Base-by-base conservation (phyloP, 2,888 invertebrate genomes). In the Pristionchus mayeri region DNA sequence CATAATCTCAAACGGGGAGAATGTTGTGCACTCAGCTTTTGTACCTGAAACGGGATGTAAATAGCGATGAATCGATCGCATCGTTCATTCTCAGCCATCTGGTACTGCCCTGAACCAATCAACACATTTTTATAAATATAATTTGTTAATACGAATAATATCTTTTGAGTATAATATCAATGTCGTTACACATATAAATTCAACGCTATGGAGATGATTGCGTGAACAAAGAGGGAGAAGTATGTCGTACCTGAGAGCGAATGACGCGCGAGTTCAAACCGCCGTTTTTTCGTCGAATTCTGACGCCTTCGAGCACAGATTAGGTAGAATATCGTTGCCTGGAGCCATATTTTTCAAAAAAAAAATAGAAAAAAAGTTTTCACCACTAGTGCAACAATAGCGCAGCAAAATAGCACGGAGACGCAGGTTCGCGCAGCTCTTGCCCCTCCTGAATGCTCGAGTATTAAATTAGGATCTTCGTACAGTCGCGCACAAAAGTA, bases 21-120 rank as follows among this genome's bases (percentile, higher is more conserved):
- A n/a, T n/a, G n/a, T n/a, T n/a, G n/a, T n/a, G n/a, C n/a, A n/a
- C n/a, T n/a, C n/a, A n/a, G n/a, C n/a, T n/a, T n/a, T n/a, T n/a
- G n/a, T n/a, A 71, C 71, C 40, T 71, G 71, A 11, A n/a, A 71
- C n/a, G 71, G 71, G 16, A 71, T 71, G 40, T 71, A 71, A 40
- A 71, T 21, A 0, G 71, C 71, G 44, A 71, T 71, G 71, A 71
- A 37, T 24, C 71, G 37, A 40, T 71, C 71, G 71, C 71, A 71
- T 44, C 71, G 24, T 13, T 71, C 40, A 11, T 71, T 71, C 40
- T 71, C 71, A 0, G 40, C 40, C 71, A 71, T 71, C 24, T 71
- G 71, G 44, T 44, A 71, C 71, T 71, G 71, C n/a, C n/a, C n/a
- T n/a, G n/a, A n/a, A n/a, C n/a, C n/a, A n/a, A n/a, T n/a, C n/a